phyloP scores from a whole-genome alignment of 2,888 invertebrate species.

The Ormyrus nitidulus region DNA sequence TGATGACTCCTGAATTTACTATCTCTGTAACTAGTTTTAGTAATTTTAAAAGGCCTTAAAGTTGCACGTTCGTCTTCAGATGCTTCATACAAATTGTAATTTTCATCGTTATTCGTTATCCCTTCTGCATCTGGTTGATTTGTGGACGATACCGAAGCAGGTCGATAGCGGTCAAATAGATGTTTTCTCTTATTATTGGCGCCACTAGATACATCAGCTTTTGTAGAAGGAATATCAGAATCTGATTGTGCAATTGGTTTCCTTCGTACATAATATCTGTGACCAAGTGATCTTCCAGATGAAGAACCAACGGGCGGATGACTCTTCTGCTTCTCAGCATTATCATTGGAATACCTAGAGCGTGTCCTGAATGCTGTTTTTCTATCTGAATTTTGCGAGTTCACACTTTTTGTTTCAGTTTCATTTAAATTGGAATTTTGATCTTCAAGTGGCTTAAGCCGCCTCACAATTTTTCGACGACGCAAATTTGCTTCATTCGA shows the following conservation, averaged over 20 bases:
- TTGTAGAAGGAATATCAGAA: constrained; percentile 8
- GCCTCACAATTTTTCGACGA: constrained; percentile 66
- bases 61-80: constrained; percentile 7
- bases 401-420: constrained; percentile 32
- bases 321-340: background rate
- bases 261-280: constrained; percentile 42
- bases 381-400: constrained; percentile 36
- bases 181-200: constrained; percentile 43
- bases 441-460: constrained; percentile 62
- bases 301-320: background rate
- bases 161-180: constrained; percentile 43
- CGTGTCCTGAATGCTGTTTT: background rate
- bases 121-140: background rate
- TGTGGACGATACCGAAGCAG: background rate
- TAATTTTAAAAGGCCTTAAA: background rate
- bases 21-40: background rate
- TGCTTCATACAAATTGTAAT: background rate
- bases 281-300: constrained; percentile 18
- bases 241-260: constrained; percentile 10
- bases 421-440: constrained; percentile 38
- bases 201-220: background rate
- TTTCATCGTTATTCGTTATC: background rate
- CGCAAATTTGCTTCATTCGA: constrained; percentile 49
- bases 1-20: background rate
- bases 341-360: constrained; percentile 16